Evolutionary conservation across 2,797 vertebrate genomes (phyloP), one percentile per base, ranked within the genome.

Genomic region (Nannoperca obscura): DNA sequence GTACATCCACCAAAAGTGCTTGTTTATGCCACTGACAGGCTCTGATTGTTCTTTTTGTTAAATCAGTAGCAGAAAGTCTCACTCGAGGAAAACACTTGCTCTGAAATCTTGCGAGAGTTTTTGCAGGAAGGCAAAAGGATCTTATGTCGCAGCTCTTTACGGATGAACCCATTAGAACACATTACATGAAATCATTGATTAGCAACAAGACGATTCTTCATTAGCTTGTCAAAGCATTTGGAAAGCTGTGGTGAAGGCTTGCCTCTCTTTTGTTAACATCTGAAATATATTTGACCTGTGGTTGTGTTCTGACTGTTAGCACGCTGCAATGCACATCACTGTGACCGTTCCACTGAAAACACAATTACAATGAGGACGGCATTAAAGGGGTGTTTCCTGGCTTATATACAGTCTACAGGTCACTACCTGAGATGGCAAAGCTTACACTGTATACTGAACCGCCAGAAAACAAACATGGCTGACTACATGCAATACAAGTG

Each of bases 301-400:
- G 58, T 7, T 0, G 19, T 67, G 49, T 13, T 44, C 30, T 9
- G 13, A 55, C 2, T 20, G 27, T 60, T 47, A 2, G 17, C 14
- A 22, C 49, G 15, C 36, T 2, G n/a, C 52, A n/a, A 22, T 60
- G 20, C 50, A 57, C 42, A 34, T 24, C 36, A 7, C 7, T 22
- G 46, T 64, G 80, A 72, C 49, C 49, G 63, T 67, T 60, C 11
- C 24, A 17, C 36, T 55, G 46, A 36, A 55, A 2, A 73, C 36
- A 24, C 20, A 32, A 47, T 52, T 14, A 13, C 73, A 52, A 47
- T 32, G 38, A 76, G 69, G 34, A 15, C 22, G 1, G 11, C 17
- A 47, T 22, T 44, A 30, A 46, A 63, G 9, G 15, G n/a, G 1
- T 19, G 52, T 44, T 59, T 58, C 34, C 52, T 15, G 7, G 34